Percentiles rank a stretch among this genome's conserved stretches.
Conservation (phyloP, 2,797 vertebrate genomes). For the Salmo trutta region DNA sequence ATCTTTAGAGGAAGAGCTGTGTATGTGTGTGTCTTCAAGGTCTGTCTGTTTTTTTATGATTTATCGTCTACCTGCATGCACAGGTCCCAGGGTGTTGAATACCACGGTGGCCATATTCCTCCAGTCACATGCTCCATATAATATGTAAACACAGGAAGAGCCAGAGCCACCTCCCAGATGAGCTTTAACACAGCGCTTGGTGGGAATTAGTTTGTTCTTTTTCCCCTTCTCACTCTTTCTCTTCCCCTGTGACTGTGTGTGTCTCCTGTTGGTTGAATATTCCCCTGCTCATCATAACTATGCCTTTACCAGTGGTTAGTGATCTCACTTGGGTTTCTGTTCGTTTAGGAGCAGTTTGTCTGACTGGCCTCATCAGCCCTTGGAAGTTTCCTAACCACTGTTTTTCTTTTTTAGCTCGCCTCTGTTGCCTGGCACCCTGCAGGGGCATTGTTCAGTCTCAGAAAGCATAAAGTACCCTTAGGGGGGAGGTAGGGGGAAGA, state of each 20-base stretch:
- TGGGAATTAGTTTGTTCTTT: not conserved
- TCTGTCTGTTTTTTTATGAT: slow-evolving; percentile 28
- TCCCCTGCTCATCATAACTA: not conserved
- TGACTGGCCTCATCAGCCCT: slow-evolving; percentile 64
- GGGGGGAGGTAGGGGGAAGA: no score
- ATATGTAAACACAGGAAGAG: slow-evolving; percentile 37
- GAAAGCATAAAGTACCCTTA: slow-evolving; percentile 5
- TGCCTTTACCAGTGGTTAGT: not conserved
- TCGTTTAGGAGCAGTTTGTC: slow-evolving; percentile 60
- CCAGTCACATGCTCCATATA: slow-evolving; percentile 25
- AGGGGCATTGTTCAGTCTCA: slow-evolving; percentile 66
- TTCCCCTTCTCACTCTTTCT: not conserved
- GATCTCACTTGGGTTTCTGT: not conserved
- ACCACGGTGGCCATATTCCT: slow-evolving; percentile 30
- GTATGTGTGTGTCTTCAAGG: slow-evolving; percentile 22
- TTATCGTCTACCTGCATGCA: slow-evolving; percentile 33
- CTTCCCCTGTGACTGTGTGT: not conserved
- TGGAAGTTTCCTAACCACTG: not conserved
- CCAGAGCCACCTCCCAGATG: slow-evolving; percentile 20
- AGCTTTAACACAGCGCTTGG: not conserved
- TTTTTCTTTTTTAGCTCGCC: no score
- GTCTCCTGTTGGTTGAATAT: not conserved
- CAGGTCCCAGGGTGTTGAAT: slow-evolving; percentile 34
- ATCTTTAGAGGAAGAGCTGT: not conserved
- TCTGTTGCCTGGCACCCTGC: slow-evolving; percentile 60